A percentile compares a stretch with the other conserved stretches of the same genome.
phyloP scores from a whole-genome alignment of 2,888 invertebrate genomes.

The Drosophila yooni region DNA sequence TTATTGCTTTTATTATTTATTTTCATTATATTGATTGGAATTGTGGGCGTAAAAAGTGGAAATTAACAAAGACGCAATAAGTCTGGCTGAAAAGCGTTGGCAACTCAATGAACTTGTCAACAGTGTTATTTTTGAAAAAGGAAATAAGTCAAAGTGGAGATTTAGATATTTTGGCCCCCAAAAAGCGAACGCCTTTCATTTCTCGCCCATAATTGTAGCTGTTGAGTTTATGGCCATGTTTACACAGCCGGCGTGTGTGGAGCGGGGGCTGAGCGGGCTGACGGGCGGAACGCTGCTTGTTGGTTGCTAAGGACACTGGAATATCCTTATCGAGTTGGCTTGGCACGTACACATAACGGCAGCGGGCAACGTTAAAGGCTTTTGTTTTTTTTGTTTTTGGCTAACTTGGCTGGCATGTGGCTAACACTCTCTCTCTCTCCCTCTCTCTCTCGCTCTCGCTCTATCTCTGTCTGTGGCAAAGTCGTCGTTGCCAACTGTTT shows the following conservation, averaged over 20 bases:
- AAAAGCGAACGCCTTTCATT: conserved; percentile 52
- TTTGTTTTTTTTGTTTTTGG: conserved; percentile 53
- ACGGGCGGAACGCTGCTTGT: background rate
- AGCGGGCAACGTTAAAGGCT: conserved; percentile 67
- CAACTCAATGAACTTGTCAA: conserved; percentile 6
- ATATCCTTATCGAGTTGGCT: conserved; percentile 46
- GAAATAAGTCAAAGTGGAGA: conserved; percentile 24
- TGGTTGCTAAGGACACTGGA: conserved; percentile 3
- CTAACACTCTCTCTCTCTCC: background rate
- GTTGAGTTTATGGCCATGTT: conserved; percentile 70
- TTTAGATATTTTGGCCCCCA: conserved; percentile 15
- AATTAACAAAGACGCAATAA: background rate
- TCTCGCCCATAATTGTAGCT: conserved; percentile 50
- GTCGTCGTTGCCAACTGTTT: conserved; percentile 41
- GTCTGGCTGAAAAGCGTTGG: background rate
- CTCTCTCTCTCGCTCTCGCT: background rate
- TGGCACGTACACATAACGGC: conserved; percentile 71
- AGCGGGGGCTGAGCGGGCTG: background rate
- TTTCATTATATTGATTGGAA: too few relatives aligned
- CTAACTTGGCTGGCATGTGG: conserved; percentile 33
- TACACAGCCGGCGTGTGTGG: conserved; percentile 50
- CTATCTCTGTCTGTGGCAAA: background rate
- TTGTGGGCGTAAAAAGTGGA: background rate
- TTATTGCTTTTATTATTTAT: too few relatives aligned
- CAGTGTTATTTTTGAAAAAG: conserved; percentile 22